Evolutionary conservation across 2,113 vertebrate genomes (phyloP).

Genomic region (Megaceryle torquata): DNA sequence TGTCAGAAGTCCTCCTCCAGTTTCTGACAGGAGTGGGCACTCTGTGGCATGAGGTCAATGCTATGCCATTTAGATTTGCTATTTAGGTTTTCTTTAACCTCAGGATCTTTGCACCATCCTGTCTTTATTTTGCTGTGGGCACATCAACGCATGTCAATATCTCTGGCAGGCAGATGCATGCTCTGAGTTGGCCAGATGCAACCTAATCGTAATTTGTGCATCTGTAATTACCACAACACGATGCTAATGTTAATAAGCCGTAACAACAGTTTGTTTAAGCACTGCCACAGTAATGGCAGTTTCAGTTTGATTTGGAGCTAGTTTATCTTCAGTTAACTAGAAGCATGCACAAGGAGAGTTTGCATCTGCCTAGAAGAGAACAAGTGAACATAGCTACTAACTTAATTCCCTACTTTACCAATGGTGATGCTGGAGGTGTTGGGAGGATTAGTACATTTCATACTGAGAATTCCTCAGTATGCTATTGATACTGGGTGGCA

Average conservation of each 20-base stretch:
- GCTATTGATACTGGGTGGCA: neutral
- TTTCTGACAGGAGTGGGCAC: neutral
- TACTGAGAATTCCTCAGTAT: neutral
- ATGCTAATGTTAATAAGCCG: neutral
- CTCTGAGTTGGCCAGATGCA: neutral
- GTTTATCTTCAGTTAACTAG: neutral
- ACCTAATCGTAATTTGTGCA: neutral
- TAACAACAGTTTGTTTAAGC: neutral
- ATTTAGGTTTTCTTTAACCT: neutral
- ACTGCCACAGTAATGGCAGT: neutral
- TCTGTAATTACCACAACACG: neutral
- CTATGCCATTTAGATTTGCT: neutral
- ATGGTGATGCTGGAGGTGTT: neutral
- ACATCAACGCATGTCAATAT: neutral
- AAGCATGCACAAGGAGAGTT: neutral
- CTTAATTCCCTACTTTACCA: neutral
- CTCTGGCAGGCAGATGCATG: neutral
- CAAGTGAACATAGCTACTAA: neutral
- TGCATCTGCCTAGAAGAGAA: neutral
- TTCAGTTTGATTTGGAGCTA: neutral
- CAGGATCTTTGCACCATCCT: neutral
- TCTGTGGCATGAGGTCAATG: neutral
- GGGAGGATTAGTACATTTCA: neutral
- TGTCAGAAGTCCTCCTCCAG: neutral
- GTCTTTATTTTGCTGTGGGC: neutral